Conservation (phyloP, 2,113 vertebrate genomes). For the Dipodomys ordii region DNA sequence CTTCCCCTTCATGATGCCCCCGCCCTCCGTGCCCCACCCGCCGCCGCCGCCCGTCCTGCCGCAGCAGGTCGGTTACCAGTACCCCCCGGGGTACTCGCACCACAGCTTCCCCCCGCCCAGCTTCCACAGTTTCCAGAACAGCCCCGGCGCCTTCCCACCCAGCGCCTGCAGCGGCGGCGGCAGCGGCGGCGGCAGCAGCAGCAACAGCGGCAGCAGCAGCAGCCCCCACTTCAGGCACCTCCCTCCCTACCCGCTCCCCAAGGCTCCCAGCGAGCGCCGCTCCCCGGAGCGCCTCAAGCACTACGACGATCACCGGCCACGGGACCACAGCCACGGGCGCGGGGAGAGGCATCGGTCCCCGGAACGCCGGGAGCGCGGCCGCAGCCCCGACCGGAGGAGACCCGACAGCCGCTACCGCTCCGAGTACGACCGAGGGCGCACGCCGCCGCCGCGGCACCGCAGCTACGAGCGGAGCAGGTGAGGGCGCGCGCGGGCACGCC, state of each 20-base stretch:
- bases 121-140: slow-evolving; percentile 90
- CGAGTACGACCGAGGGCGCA: slow-evolving; percentile 91
- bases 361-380: slow-evolving; percentile 92
- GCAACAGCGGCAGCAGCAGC: slow-evolving; percentile 71
- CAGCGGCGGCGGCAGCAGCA: slow-evolving; percentile 70
- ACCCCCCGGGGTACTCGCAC: slow-evolving; percentile 91
- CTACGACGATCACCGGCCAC: slow-evolving; percentile 92
- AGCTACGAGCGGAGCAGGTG: slow-evolving; percentile 95
- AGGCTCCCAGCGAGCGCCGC: slow-evolving; percentile 86
- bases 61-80: slow-evolving; percentile 93
- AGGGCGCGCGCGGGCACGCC: too few relatives aligned
- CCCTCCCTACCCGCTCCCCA: slow-evolving; percentile 90
- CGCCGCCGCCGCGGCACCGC: slow-evolving; percentile 90
- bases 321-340: slow-evolving; percentile 89
- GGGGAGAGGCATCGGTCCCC: slow-evolving; percentile 90
- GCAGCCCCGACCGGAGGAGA: slow-evolving; percentile 91
- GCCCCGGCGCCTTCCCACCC: slow-evolving; percentile 86
- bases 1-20: slow-evolving; percentile 95
- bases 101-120: slow-evolving; percentile 90
- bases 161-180: slow-evolving; percentile 31
- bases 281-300: slow-evolving; percentile 93
- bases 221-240: slow-evolving; percentile 89
- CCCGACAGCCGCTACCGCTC: slow-evolving; percentile 90
- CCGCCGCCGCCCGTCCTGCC: slow-evolving; percentile 90
- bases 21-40: slow-evolving; percentile 87